Evolutionary conservation across 2,888 invertebrate species (phyloP).

Genomic region (Caenorhabditis afra): DNA sequence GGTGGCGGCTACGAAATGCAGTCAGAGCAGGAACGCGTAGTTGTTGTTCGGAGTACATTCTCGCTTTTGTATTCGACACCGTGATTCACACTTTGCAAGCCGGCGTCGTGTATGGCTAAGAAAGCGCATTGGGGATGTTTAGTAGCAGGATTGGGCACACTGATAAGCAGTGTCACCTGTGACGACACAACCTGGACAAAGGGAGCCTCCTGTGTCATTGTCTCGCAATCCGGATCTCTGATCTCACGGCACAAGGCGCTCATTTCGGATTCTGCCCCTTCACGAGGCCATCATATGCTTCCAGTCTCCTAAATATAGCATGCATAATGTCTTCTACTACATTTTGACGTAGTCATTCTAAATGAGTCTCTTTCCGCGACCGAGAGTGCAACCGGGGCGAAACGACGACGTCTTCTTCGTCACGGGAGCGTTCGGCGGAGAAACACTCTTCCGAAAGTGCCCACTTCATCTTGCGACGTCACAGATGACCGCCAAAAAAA

Average conservation of each 20-base stretch:
- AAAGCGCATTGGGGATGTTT: slow-evolving; percentile 19
- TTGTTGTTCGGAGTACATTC: neutral
- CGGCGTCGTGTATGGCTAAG: slow-evolving; percentile 7
- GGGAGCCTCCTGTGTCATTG: neutral
- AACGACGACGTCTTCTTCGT: neutral
- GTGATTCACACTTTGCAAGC: slow-evolving; percentile 20
- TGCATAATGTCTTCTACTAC: slow-evolving; percentile 32
- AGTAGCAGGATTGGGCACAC: slow-evolving; percentile 5
- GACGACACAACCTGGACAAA: too few species aligned
- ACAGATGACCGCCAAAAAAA: slow-evolving; percentile 44
- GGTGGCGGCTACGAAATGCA: slow-evolving; percentile 1
- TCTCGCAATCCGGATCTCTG: slow-evolving; percentile 19
- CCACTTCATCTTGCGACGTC: slow-evolving; percentile 44
- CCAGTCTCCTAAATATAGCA: slow-evolving; percentile 41
- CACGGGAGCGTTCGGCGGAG: slow-evolving; percentile 26
- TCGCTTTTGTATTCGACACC: slow-evolving; percentile 16
- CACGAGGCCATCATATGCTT: slow-evolving; percentile 36
- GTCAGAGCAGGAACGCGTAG: slow-evolving; percentile 8
- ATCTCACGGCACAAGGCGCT: slow-evolving; percentile 3
- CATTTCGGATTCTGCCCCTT: slow-evolving; percentile 9
- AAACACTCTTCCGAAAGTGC: slow-evolving; percentile 12
- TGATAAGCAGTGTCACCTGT: slow-evolving; percentile 14
- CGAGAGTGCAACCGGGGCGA: slow-evolving; percentile 19
- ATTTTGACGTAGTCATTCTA: slow-evolving; percentile 51
- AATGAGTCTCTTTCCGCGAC: slow-evolving; percentile 25